These are phyloP conservation scores for Pteruthius melanotis DNA, from an alignment of 2,113 vertebrate species.

Conservation along the genomic window DNA sequence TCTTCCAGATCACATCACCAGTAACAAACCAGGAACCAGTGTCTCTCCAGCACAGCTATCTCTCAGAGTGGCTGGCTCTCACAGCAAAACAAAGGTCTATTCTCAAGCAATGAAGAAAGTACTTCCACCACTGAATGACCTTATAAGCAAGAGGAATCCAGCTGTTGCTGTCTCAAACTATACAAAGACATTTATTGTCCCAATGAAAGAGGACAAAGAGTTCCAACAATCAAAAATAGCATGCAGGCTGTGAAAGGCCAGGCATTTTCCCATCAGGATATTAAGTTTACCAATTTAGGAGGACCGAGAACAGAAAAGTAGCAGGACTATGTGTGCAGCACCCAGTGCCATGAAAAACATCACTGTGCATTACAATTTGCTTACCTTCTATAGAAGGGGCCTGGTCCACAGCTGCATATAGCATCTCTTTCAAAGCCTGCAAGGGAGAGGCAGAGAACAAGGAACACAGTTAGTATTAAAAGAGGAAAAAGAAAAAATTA, in stretches of 20 bases:
- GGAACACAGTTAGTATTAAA: neutral
- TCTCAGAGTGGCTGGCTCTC: neutral
- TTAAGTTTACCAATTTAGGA: slow-evolving; percentile 46
- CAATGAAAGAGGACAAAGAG: slow-evolving; percentile 4
- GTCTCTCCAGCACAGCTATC: neutral
- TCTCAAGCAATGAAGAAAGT: neutral
- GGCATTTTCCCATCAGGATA: slow-evolving; percentile 7
- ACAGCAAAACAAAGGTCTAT: slow-evolving; percentile 8
- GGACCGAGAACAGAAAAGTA: neutral
- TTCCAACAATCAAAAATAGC: slow-evolving; percentile 40
- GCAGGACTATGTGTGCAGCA: neutral
- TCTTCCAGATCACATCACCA: neutral
- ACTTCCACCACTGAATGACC: slow-evolving; percentile 38
- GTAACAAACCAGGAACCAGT: neutral
- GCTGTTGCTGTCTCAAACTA: neutral
- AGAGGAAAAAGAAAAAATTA: neutral
- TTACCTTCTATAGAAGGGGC: slow-evolving; percentile 98
- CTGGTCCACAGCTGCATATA: slow-evolving; percentile 97
- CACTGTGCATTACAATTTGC: neutral
- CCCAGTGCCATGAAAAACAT: slow-evolving; percentile 9
- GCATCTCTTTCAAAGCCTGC: slow-evolving; percentile 98
- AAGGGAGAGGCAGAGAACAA: slow-evolving; percentile 31
- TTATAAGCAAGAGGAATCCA: slow-evolving; percentile 57
- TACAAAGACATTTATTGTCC: slow-evolving; percentile 48
- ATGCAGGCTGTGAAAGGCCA: neutral